Conservation (phyloP, 1,140 invertebrate genomes). For the Zaprionus capensis region DNA sequence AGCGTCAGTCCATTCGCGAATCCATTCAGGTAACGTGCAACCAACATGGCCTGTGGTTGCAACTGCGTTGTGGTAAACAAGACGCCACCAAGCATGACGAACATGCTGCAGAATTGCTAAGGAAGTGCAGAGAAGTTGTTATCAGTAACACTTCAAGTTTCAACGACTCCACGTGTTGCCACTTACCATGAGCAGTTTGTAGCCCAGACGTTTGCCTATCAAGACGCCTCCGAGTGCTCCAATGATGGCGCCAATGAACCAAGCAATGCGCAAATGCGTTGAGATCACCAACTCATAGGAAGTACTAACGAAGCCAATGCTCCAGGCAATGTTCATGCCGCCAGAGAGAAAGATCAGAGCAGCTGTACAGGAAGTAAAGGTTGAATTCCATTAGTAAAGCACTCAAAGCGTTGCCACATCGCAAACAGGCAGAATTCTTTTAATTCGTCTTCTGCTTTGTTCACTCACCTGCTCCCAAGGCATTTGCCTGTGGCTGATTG, state of each 20-base stretch:
- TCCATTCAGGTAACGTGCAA: constrained; percentile 61
- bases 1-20: constrained; percentile 63
- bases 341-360: constrained; percentile 64
- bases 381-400: not conserved
- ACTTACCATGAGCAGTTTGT: constrained; percentile 59
- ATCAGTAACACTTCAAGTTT: not conserved
- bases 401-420: constrained; percentile 17
- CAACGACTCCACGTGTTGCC: not conserved
- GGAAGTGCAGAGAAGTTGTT: not conserved
- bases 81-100: constrained; percentile 53
- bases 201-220: constrained; percentile 31
- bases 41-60: constrained; percentile 42
- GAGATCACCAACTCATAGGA: constrained; percentile 32
- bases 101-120: constrained; percentile 54
- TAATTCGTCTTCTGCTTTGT: not conserved
- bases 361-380: constrained; percentile 24
- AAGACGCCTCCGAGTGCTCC: constrained; percentile 41
- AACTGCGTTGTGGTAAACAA: constrained; percentile 23
- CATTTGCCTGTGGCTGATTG: constrained; percentile 69
- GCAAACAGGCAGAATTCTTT: not conserved
- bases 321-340: constrained; percentile 73
- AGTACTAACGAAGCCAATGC: constrained; percentile 55
- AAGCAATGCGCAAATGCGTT: constrained; percentile 54
- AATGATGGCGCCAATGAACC: constrained; percentile 64
- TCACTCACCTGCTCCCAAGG: constrained; percentile 58